Base-by-base conservation (phyloP, 2,113 vertebrate genomes). In the Pyxicephalus adspersus region DNA sequence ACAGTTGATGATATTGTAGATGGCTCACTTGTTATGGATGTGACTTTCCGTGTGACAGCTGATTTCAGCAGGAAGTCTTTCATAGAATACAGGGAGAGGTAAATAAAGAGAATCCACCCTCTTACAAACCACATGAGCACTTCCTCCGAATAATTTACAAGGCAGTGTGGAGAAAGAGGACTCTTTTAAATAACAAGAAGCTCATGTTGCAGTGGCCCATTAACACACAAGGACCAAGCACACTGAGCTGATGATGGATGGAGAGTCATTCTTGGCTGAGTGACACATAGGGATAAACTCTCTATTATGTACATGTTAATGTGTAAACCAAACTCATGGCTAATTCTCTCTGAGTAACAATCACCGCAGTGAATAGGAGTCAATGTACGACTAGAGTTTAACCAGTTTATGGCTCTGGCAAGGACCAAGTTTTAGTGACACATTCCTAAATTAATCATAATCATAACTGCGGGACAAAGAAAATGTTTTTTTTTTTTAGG, bases 141-240 rank as follows among this genome's bases (percentile, higher is more conserved):
- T 88, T 81, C 87, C 68, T 76, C 31, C 73, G 85, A 71, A 66
- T 64, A 75, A 74, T 84, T 83, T 83, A 80, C 64, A 54, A 83
- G 85, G 80, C 5, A 86, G 83, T 78, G 34, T 29, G 83, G 84
- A 71, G 76, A 67, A 64, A 50, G 77, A 80, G 81, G 63, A 64
- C 77, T 71, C 20, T 66, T 85, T 70, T 68, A 79, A 84, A 73
- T n/a, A 57, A 71, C 51, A 76, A 75, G 77, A 52, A 83, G 55
- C 83, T 18, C 0, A 34, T 76, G 72, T 74, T 65, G 77, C 79
- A 79, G 83, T 0, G 0, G 67, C 0, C 15, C 81, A 18, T 23
- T 34, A 75, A 31, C 28, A 29, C 29, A 26, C n/a, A 45, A 75
- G 55, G 57, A 23, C 29, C 29, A 63, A 57, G 76, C 26, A 22